Conservation (phyloP, 2,113 vertebrate genomes). For the Malurus alboscapulatus region DNA sequence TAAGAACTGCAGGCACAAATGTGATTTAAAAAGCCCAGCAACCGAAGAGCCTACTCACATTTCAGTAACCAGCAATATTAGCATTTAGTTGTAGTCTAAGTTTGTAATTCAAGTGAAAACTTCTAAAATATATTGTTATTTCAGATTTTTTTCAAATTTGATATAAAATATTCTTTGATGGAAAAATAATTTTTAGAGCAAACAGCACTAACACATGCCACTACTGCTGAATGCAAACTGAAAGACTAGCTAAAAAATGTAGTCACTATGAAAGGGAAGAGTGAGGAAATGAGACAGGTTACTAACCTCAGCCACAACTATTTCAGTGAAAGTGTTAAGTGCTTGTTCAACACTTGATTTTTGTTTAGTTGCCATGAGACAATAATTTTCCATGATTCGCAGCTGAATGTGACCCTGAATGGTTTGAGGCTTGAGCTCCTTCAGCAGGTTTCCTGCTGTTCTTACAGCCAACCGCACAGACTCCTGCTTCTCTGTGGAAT, state of each 20-base stretch:
- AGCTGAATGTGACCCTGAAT: constrained; percentile 87
- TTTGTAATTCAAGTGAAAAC: neutral
- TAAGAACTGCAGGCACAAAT: neutral
- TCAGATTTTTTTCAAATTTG: neutral
- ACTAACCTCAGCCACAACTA: constrained; percentile 89
- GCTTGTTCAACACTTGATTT: constrained; percentile 91
- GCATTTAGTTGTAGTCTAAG: neutral
- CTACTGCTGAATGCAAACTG: neutral
- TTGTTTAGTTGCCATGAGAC: constrained; percentile 90
- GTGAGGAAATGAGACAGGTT: neutral
- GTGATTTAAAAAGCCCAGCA: neutral
- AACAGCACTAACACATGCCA: neutral
- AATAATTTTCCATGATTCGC: constrained; percentile 92
- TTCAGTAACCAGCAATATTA: neutral
- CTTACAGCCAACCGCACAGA: constrained; percentile 91
- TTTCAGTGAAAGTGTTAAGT: constrained; percentile 86
- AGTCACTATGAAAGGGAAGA: neutral
- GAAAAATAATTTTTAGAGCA: neutral
- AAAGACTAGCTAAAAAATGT: neutral
- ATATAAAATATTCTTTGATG: neutral
- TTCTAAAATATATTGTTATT: neutral
- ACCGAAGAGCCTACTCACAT: neutral
- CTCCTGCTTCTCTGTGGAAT: constrained; percentile 93
- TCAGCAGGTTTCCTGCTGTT: constrained; percentile 94
- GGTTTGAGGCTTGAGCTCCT: constrained; percentile 93